A percentile compares a stretch with the other conserved stretches of the same genome.
phyloP scores from a whole-genome alignment of 2,113 vertebrate genomes.

The Budorcas taxicolor region DNA sequence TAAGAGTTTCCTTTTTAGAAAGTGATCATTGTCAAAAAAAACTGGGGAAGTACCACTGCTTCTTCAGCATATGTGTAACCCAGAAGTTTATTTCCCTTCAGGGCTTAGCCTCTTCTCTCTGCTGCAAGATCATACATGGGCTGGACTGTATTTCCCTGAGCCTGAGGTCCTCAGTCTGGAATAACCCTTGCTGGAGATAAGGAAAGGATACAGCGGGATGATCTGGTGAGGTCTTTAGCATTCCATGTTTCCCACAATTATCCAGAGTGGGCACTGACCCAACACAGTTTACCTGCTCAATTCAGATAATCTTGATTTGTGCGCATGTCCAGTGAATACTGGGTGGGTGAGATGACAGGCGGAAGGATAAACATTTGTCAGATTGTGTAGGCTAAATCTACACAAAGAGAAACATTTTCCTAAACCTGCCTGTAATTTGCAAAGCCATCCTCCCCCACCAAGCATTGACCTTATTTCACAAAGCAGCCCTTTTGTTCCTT shows the following conservation, averaged over 20 bases:
- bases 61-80: not conserved
- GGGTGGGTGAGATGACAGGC: not conserved
- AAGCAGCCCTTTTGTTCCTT: not conserved
- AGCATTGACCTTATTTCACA: not conserved
- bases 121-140: not conserved
- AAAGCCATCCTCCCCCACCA: not conserved
- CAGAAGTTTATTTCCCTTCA: not conserved
- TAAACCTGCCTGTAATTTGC: not conserved
- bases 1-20: not conserved
- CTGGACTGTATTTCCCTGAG: not conserved
- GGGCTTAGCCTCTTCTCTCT: not conserved
- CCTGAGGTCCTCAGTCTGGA: not conserved
- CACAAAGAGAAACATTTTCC: not conserved
- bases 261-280: not conserved
- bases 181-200: not conserved
- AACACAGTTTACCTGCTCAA: not conserved
- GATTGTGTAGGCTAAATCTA: not conserved
- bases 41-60: not conserved
- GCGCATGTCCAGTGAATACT: not conserved
- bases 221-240: not conserved
- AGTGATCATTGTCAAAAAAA: not conserved
- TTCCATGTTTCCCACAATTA: not conserved
- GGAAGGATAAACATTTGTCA: not conserved
- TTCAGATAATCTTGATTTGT: not conserved
- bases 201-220: not conserved